A percentile compares a stretch with the other conserved stretches of the same genome.
Conservation (phyloP, 2,113 vertebrate species). For the Aix galericulata region DNA sequence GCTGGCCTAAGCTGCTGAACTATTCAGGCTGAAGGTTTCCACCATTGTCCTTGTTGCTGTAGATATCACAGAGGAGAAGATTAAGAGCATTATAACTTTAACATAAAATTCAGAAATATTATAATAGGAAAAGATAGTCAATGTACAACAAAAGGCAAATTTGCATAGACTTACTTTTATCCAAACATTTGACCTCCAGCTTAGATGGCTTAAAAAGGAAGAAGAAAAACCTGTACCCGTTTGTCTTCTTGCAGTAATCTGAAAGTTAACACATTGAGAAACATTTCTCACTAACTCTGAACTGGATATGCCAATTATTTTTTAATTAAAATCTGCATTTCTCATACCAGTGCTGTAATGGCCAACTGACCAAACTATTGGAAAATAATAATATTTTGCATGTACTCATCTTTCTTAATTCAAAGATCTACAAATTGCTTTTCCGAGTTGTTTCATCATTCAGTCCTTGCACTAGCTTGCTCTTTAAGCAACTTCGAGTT, state of each 20-base stretch:
- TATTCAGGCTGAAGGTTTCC: conserved; percentile 58
- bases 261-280: conserved; percentile 40
- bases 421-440: not conserved
- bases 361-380: not conserved
- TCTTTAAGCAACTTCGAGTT: not conserved
- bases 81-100: conserved; percentile 67
- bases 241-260: conserved; percentile 40
- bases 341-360: not conserved
- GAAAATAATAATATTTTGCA: not conserved
- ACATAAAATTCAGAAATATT: conserved; percentile 63
- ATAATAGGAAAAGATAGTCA: conserved; percentile 53
- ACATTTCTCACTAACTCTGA: conserved; percentile 5
- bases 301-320: not conserved
- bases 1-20: conserved; percentile 58
- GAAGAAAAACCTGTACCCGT: conserved; percentile 23
- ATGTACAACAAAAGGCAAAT: conserved; percentile 60
- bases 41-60: conserved; percentile 62
- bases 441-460: not conserved
- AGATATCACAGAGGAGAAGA: conserved; percentile 64
- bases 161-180: conserved; percentile 63
- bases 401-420: not conserved
- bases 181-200: conserved; percentile 63
- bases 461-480: not conserved
- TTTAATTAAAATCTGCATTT: not conserved
- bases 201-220: conserved; percentile 51